Conservation (phyloP, 2,113 vertebrate species). For the Rattus norvegicus region GRCr8 NC_086031.1:25555501-25556000, state of each 20-base stretch:
- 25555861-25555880: neutral
- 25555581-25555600: neutral
- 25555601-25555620: neutral
- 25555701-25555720: neutral
- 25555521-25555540: neutral
- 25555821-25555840: neutral
- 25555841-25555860: neutral
- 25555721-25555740: neutral
- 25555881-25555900: neutral
- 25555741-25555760: neutral
- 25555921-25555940: neutral
- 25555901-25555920: neutral
- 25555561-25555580: neutral
- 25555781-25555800: no score
- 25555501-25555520: fast-evolving
- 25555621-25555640: no score
- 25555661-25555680: neutral
- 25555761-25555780: neutral
- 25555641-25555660: neutral
- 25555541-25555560: neutral
- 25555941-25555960: neutral
- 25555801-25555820: neutral
- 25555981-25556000: neutral
- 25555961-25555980: neutral
- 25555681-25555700: neutral